Base-by-base conservation (phyloP, 2,797 vertebrate species). In the Eupleurogrammus muticus region DNA sequence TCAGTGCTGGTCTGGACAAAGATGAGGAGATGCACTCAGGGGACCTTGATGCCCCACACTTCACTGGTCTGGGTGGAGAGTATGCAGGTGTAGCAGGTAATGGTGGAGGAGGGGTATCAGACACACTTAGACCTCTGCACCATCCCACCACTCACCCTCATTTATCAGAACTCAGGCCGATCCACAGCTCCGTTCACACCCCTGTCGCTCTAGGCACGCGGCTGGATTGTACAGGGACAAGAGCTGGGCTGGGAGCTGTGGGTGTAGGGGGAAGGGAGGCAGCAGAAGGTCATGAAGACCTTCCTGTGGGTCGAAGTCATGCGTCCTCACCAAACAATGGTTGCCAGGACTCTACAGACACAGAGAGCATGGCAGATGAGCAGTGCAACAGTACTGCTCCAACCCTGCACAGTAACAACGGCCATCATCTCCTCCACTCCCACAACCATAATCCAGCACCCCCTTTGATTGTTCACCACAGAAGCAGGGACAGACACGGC, bases 271-370 rank as follows among this genome's bases (percentile, higher is more conserved):
- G 96, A 83, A 53, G 95, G 87, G 88, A 95, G 90, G 91, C 93
- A 23, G 90, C 93, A 4, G 94, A 95, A 77, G 93, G 94, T 57
- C 94, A 95, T 0, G 94, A 94, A 73, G 94, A 94, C 68, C 86
- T 93, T 51, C 93, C 94, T 53, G 82, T 87, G 1, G 85, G 87
- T 42, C 91, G 93, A 55, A 96, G 96, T 55, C 95, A 84, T 0
- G 93, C 90, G 2, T 91, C 90, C 0, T 98, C 97, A 0, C 97
- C 97, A 55, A 94, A 94, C 89, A 98, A 99, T 11, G 97, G 97
- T 79, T 99, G 96, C 91, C 97, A 97, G 87, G 97, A 98, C 91
- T 98, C 97, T 28, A 98, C 97, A 32, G 97, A 98, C 88, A 97
- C 97, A 14, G 97, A 99, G 89, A 99, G 97, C 95, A 96, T 95